Evolutionary conservation across 2,888 invertebrate species (phyloP).

Genomic region (Chaetoderma sp.): DNA sequence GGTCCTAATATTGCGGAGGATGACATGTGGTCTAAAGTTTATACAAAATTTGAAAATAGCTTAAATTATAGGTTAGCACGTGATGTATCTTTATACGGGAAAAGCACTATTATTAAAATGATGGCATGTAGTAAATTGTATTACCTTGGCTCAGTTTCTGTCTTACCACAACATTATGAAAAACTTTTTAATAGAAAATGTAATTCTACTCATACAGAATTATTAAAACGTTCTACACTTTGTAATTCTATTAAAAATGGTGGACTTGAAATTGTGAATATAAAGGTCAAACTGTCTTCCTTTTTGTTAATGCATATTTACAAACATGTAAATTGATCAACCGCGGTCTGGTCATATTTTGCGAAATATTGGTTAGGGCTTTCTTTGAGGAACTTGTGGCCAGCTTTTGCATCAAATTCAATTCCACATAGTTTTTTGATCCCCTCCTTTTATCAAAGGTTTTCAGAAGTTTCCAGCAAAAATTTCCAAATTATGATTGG

Average conservation of each 20-base stretch:
- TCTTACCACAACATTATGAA: too few species aligned
- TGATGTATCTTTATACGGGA: not conserved
- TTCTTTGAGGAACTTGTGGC: not conserved
- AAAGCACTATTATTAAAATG: not conserved
- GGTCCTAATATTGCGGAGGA: conserved; percentile 14
- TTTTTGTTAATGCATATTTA: not conserved
- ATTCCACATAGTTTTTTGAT: not conserved
- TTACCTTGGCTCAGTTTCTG: not conserved
- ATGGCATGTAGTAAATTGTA: not conserved
- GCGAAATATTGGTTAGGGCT: conserved; percentile 1
- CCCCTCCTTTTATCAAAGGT: not conserved
- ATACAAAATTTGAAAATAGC: not conserved
- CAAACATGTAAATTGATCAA: not conserved
- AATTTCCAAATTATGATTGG: too few species aligned
- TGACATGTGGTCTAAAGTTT: not conserved
- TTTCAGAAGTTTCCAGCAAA: not conserved
- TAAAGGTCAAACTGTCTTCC: not conserved
- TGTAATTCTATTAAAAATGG: not conserved
- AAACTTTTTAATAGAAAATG: too few species aligned
- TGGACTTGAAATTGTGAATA: not conserved
- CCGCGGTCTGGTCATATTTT: conserved; percentile 1
- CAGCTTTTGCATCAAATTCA: not conserved
- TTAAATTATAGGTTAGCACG: not conserved
- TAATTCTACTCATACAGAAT: too few species aligned
- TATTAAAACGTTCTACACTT: not conserved